Conservation (phyloP, 2,797 vertebrate species). For the Aeoliscus strigatus region DNA sequence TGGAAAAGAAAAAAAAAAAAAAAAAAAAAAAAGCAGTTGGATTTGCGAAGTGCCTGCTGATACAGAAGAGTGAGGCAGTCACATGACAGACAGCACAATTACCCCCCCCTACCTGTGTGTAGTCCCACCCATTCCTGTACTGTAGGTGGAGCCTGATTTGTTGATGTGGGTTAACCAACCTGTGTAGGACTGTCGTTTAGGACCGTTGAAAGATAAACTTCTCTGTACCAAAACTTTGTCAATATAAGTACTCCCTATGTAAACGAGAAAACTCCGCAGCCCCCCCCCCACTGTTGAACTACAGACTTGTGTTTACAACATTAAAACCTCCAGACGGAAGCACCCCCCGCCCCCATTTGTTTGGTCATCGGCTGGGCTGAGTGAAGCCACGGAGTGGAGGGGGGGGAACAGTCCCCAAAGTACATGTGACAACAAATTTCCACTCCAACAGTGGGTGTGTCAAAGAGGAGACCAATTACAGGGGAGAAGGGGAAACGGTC, state of each 20-base stretch:
- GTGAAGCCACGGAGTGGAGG: constrained; percentile 32
- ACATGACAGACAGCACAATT: constrained; percentile 50
- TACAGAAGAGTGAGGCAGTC: constrained; percentile 39
- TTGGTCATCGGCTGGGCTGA: constrained; percentile 55
- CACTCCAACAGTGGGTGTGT: constrained; percentile 68
- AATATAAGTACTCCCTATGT: too few relatives aligned
- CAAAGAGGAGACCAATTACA: constrained; percentile 74
- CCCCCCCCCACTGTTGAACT: too few relatives aligned
- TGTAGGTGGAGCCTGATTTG: too few relatives aligned
- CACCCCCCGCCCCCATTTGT: constrained; percentile 55
- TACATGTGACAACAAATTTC: constrained; percentile 57
- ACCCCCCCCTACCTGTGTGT: constrained; percentile 33
- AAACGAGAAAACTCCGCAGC: too few relatives aligned
- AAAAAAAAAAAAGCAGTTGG: too few relatives aligned
- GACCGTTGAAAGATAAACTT: too few relatives aligned
- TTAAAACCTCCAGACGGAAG: too few relatives aligned
- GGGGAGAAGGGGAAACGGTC: constrained; percentile 44
- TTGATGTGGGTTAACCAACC: too few relatives aligned
- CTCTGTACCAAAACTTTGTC: too few relatives aligned
- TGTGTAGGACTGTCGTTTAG: too few relatives aligned
- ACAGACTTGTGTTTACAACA: too few relatives aligned
- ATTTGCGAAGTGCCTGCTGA: constrained; percentile 37
- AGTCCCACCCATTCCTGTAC: constrained; percentile 9
- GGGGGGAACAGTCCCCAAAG: constrained; percentile 57
- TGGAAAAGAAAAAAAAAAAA: too few relatives aligned